Evolutionary conservation across 2,113 vertebrate species (phyloP), one percentile per base, ranked within the genome.

Genomic region (Heliornis fulica): DNA sequence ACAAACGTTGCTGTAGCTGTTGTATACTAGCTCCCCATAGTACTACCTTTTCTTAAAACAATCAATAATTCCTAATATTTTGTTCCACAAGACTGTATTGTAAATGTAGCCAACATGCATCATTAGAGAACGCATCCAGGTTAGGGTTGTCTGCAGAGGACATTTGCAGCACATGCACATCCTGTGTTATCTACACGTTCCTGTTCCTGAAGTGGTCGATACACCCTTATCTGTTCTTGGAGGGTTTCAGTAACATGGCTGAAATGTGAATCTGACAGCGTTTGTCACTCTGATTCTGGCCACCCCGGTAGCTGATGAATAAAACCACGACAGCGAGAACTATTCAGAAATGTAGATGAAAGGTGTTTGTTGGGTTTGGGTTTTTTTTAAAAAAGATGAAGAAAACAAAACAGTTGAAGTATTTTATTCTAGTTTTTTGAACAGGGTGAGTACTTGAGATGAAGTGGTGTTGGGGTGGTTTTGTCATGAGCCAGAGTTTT

Each of bases 31-130:
- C 54, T 92, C 80, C 72, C 80, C 87, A 74, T 71, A 84, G 66
- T 83, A 32, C 60, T 65, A 18, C 48, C n/a, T 95, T 94, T 78
- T 59, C 76, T 79, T 90, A 87, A 91, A 51, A 51, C 92, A 94
- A 76, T 87, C 93, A 94, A 1, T 93, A 75, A 84, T 90, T 75
- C 76, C 65, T 75, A 93, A 66, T 72, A 69, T 89, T 96, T 93
- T 76, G 11, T 87, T 89, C 70, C 85, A 87, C 36, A 38, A 64
- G 45, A 25, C 40, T 83, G 18, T 83, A 31, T 66, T 77, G 65
- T 78, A 78, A 90, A 92, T 82, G 54, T 14, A 57, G 45, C 83
- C 77, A 76, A 76, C 2, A 14, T 95, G 68, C 40, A 50, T 72
- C 64, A 59, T 88, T 69, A 82, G 71, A 94, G 72, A 57, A 90